phyloP scores from a whole-genome alignment of 1,140 invertebrate species.

The Pissodes strobi region DNA sequence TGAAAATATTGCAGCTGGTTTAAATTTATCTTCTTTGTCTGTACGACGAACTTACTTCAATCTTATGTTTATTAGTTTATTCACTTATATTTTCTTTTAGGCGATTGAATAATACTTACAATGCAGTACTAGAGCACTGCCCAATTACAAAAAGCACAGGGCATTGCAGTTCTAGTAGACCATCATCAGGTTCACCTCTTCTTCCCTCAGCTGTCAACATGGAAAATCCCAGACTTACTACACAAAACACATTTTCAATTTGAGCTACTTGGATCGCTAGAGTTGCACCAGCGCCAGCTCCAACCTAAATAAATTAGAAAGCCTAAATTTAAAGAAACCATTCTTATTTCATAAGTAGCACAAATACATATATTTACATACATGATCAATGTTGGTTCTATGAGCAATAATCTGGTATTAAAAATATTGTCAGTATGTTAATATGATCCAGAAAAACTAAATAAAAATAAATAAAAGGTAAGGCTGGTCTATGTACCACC shows the following conservation, averaged over 20 bases:
- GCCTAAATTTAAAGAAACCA: background rate
- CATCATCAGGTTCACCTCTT: conserved; percentile 79
- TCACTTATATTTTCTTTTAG: too few relatives aligned
- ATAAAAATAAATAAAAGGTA: too few relatives aligned
- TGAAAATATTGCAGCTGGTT: too few relatives aligned
- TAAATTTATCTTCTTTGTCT: too few relatives aligned
- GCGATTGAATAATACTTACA: conserved; percentile 47
- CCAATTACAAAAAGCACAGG: conserved; percentile 83
- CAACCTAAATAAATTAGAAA: too few relatives aligned
- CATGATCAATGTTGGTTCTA: too few relatives aligned
- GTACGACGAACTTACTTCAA: too few relatives aligned
- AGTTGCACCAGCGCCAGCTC: conserved; percentile 75
- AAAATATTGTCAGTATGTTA: too few relatives aligned
- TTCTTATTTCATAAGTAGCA: background rate
- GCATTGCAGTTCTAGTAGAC: conserved; percentile 71
- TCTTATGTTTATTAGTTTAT: too few relatives aligned
- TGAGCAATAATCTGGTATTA: too few relatives aligned
- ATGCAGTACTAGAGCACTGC: conserved; percentile 66
- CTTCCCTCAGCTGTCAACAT: conserved; percentile 74
- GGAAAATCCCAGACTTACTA: conserved; percentile 82
- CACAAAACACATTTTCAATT: conserved; percentile 70
- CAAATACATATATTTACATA: background rate
- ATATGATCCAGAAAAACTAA: too few relatives aligned
- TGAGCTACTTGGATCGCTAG: conserved; percentile 72
- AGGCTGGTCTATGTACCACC: too few relatives aligned